Conservation (phyloP, 2,888 invertebrate species). For the Ophion costatus region DNA sequence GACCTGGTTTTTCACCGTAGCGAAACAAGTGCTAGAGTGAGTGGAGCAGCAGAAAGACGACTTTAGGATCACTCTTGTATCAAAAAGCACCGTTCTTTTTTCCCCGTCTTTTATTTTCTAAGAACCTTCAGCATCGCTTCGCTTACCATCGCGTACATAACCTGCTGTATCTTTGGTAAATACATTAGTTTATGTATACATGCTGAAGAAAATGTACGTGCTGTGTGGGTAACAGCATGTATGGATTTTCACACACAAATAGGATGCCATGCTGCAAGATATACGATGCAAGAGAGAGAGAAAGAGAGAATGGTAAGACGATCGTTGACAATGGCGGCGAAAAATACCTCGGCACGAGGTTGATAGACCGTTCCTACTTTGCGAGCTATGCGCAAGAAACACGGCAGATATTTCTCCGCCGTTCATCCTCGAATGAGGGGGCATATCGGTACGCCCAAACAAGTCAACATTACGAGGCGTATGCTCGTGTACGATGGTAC, state of each 20-base stretch:
- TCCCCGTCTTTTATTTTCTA: constrained; percentile 27
- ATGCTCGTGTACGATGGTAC: too few relatives aligned
- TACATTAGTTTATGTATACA: constrained; percentile 23
- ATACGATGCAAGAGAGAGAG: constrained; percentile 2
- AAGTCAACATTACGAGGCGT: too few relatives aligned
- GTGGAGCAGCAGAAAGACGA: constrained; percentile 22
- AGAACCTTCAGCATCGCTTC: constrained; percentile 54
- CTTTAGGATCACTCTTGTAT: constrained; percentile 51
- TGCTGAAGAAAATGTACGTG: background rate
- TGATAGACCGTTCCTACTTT: constrained; percentile 53
- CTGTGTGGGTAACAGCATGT: background rate
- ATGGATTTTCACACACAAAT: constrained; percentile 5
- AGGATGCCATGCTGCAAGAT: constrained; percentile 3
- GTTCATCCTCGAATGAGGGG: background rate
- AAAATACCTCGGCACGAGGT: constrained; percentile 34
- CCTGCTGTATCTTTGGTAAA: constrained; percentile 21
- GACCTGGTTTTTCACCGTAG: constrained; percentile 15
- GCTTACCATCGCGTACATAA: constrained; percentile 32
- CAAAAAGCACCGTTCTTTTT: constrained; percentile 33
- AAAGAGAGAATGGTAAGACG: constrained; percentile 19
- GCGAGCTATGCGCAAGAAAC: constrained; percentile 22
- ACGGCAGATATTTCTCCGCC: constrained; percentile 1
- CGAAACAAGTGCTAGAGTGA: constrained; percentile 28
- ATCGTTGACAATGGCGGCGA: constrained; percentile 47
- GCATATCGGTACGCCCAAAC: background rate